A percentile compares a stretch with the other conserved stretches of the same genome.
Evolutionary conservation across 2,797 vertebrate species (phyloP).

Genomic region (Micrastur ruficollis): DNA sequence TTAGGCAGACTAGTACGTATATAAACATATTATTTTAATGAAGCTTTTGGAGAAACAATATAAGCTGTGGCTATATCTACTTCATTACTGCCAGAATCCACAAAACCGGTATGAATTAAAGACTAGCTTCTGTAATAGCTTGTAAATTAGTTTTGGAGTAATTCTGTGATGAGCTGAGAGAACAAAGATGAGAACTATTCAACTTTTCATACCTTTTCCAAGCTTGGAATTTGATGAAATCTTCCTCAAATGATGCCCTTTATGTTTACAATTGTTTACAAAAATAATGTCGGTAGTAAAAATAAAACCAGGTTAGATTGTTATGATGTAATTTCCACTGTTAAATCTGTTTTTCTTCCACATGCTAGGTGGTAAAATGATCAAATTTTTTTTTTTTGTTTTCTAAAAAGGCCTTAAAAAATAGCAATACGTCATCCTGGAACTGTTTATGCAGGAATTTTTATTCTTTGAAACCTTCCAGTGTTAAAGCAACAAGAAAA

Average conservation of each 20-base stretch:
- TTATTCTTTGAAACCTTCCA: conserved; percentile 94
- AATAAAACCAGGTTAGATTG: background rate
- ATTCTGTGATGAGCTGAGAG: conserved; percentile 21
- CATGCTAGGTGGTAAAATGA: background rate
- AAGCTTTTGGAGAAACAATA: conserved; percentile 42
- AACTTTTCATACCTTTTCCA: background rate
- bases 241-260: conserved; percentile 19
- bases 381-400: background rate
- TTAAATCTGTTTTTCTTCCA: conserved; percentile 21
- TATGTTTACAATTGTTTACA: background rate
- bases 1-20: conserved; percentile 43
- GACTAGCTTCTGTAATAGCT: conserved; percentile 5
- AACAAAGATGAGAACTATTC: background rate
- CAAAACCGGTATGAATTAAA: conserved; percentile 41
- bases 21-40: conserved; percentile 64
- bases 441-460: conserved; percentile 81
- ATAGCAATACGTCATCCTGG: conserved; percentile 61
- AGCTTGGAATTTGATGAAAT: conserved; percentile 2
- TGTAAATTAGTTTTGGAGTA: conserved; percentile 53
- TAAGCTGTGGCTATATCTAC: conserved; percentile 21
- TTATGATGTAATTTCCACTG: background rate
- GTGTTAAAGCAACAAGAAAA: conserved; percentile 99
- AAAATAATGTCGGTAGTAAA: background rate
- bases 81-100: conserved; percentile 40
- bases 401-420: conserved; percentile 63